These are phyloP conservation scores for Glomeris maerens DNA, from an alignment of 1,140 invertebrate species.

Conservation along the genomic window DNA sequence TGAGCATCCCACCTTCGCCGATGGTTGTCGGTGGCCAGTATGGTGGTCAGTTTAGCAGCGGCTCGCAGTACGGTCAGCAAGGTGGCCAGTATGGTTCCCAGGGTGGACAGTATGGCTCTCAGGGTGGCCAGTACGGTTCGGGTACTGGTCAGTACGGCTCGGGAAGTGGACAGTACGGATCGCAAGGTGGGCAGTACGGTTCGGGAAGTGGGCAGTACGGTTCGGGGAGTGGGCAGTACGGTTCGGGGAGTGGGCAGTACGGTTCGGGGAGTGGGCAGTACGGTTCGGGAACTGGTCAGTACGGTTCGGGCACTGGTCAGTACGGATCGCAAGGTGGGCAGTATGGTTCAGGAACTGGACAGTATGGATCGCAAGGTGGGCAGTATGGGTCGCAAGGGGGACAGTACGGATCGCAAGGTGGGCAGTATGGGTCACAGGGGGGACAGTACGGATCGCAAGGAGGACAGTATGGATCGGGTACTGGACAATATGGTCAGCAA, in stretches of 20 bases:
- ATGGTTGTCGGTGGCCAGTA: not conserved
- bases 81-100: not conserved
- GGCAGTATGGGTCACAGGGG: not conserved
- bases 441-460: not conserved
- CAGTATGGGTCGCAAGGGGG: not conserved
- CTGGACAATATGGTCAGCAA: too few species aligned
- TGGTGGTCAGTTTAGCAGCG: not conserved
- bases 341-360: slow-evolving; percentile 2
- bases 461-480: slow-evolving; percentile 5
- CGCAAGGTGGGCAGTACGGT: not conserved
- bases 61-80: not conserved
- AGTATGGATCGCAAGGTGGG: not conserved
- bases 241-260: not conserved
- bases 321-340: not conserved
- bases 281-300: not conserved
- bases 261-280: not conserved
- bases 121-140: not conserved
- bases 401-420: slow-evolving; percentile 3
- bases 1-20: slow-evolving; percentile 61
- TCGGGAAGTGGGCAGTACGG: not conserved
- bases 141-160: not conserved
- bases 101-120: not conserved
- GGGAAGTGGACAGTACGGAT: not conserved
- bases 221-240: not conserved
- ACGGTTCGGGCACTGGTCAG: not conserved